Percentiles rank a stretch among this genome's conserved stretches.
These are phyloP conservation scores for Pristionchus fissidentatus DNA, from an alignment of 2,888 invertebrate species.

Conservation along the genomic window DNA sequence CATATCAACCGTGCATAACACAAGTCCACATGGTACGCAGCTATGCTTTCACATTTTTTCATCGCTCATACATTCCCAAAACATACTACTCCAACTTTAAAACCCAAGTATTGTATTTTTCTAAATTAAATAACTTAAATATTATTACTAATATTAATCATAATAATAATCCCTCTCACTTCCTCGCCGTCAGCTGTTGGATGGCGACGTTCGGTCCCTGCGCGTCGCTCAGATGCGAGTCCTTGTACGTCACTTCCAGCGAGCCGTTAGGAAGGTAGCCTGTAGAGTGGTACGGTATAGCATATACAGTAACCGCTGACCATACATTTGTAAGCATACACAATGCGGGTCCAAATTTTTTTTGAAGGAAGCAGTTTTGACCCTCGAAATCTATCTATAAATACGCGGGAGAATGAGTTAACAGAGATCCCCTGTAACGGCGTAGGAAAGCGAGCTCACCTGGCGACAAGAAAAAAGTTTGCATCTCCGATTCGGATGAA, in stretches of 20 bases:
- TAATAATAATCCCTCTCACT: not conserved
- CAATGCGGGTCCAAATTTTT: not conserved
- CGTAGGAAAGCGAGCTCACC: too few relatives aligned
- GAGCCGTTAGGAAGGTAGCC: slow-evolving; percentile 63
- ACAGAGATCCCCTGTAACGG: too few relatives aligned
- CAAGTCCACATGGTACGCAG: not conserved
- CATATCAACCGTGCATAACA: too few relatives aligned
- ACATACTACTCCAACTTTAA: too few relatives aligned
- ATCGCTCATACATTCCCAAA: not conserved
- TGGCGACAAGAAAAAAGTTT: too few relatives aligned
- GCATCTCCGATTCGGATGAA: too few relatives aligned
- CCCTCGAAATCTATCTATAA: not conserved
- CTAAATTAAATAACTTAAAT: not conserved
- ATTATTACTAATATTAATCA: not conserved
- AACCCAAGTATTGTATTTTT: too few relatives aligned
- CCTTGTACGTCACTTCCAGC: slow-evolving; percentile 61
- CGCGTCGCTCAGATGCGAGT: slow-evolving; percentile 70
- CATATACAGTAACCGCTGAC: not conserved
- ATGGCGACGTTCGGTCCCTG: slow-evolving; percentile 74
- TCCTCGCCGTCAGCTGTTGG: slow-evolving; percentile 63
- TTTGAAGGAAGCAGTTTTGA: not conserved
- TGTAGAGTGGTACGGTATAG: not conserved
- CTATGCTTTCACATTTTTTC: not conserved
- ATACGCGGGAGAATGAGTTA: not conserved
- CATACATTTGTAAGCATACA: not conserved